Conservation (phyloP, 1,140 invertebrate species). For the Cotesia glomerata region DNA sequence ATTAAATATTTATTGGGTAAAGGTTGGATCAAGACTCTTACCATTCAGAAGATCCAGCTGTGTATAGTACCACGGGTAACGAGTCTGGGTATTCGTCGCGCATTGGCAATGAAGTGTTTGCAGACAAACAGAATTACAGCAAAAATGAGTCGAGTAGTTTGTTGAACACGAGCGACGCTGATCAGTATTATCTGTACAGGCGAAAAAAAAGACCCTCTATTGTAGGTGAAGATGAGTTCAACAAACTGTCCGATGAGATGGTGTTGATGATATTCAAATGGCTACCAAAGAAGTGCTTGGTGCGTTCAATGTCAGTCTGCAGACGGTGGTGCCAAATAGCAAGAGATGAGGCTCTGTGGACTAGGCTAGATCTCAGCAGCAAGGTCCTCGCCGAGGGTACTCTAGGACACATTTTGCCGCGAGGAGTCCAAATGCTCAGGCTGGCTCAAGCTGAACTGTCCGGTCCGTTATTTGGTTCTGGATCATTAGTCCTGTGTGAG, state of each 20-base stretch:
- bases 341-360: slow-evolving; percentile 85
- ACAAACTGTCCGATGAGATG: slow-evolving; percentile 81
- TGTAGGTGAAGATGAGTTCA: slow-evolving; percentile 65
- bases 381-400: slow-evolving; percentile 71
- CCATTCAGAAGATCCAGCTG: slow-evolving; percentile 37
- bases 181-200: slow-evolving; percentile 53
- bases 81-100: slow-evolving; percentile 52
- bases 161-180: slow-evolving; percentile 41
- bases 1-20: slow-evolving; percentile 9
- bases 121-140: slow-evolving; percentile 44
- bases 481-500: slow-evolving; percentile 48
- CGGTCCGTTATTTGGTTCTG: slow-evolving; percentile 63
- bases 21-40: slow-evolving; percentile 44
- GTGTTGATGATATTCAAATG: slow-evolving; percentile 82
- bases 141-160: slow-evolving; percentile 43
- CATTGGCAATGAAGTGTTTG: slow-evolving; percentile 44
- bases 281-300: slow-evolving; percentile 78
- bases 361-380: slow-evolving; percentile 77
- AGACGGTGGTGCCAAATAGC: slow-evolving; percentile 76
- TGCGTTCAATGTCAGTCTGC: slow-evolving; percentile 63
- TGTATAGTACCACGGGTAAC: slow-evolving; percentile 38
- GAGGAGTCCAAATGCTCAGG: slow-evolving; percentile 77
- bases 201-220: slow-evolving; percentile 51
- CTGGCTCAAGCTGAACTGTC: slow-evolving; percentile 75
- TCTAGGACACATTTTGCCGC: slow-evolving; percentile 73